Conservation (phyloP, 1,140 invertebrate species). For the Drosophila neocordata region DNA sequence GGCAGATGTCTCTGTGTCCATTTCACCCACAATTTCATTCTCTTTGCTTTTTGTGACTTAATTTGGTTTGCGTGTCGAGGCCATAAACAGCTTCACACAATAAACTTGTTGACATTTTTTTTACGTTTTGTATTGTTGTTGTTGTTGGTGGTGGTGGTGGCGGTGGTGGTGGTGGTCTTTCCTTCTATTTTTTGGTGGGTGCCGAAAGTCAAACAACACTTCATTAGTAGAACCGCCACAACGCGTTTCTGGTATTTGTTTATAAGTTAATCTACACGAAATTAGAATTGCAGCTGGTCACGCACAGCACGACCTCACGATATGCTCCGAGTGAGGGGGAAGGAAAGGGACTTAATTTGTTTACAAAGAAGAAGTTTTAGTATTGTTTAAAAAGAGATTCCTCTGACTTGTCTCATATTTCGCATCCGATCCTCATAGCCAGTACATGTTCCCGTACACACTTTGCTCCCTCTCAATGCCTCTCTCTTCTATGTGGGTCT, state of each 20-base stretch:
- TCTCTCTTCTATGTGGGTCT: neutral
- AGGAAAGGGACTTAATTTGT: conserved; percentile 5
- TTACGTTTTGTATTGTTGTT: conserved; percentile 9
- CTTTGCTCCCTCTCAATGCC: no score
- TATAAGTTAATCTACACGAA: conserved; percentile 73
- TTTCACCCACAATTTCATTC: conserved; percentile 47
- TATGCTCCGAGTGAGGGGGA: neutral
- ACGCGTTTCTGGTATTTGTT: conserved; percentile 73
- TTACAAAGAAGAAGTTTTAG: conserved; percentile 19
- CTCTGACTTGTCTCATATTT: neutral
- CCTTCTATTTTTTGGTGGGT: conserved; percentile 9
- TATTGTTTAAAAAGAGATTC: conserved; percentile 15
- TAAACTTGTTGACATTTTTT: conserved; percentile 74
- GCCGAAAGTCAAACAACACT: conserved; percentile 67
- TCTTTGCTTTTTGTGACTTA: conserved; percentile 69
- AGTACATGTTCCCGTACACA: neutral
- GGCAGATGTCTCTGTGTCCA: conserved; percentile 34
- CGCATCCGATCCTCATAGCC: no score
- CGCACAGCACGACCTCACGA: conserved; percentile 49
- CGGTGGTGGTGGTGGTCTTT: no score
- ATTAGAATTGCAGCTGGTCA: conserved; percentile 50
- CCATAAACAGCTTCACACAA: conserved; percentile 77
- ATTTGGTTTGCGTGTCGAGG: conserved; percentile 68
- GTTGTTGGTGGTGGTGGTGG: no score
- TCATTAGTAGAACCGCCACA: conserved; percentile 55